Evolutionary conservation across 2,888 invertebrate genomes (phyloP), one percentile per base, ranked within the genome.

Genomic region (Mythimna ferrago): DNA sequence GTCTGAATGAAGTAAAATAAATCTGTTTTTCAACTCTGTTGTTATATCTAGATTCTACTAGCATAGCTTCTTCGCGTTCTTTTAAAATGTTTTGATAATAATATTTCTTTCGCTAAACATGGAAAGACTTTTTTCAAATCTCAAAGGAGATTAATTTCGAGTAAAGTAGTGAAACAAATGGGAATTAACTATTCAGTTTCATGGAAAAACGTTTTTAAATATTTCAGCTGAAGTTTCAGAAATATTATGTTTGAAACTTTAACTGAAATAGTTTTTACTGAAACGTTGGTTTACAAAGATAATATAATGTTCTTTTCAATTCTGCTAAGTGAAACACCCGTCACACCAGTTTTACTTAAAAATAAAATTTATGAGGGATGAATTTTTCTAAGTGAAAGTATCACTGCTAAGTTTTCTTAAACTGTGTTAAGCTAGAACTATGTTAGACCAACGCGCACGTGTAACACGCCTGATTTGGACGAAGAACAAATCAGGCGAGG

Each of bases 31-130:
- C 16, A 53, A 32, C 26, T 26, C 7, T 10, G 32, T 44, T n/a
- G 21, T 35, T 57, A 16, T 21, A 35, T n/a, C n/a, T 74, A 70
- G 26, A 62, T 65, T 44, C 32, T 66, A 53, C 48, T 67, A 60
- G 63, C 60, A 63, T 19, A 57, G 19, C 48, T 16, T 41, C 68
- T 61, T 68, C 10, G 14, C 35, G n/a, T n/a, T 54, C 6, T 26
- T 51, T 71, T 10, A n/a, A 72, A 51, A 51, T 35, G 6, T 26
- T 78, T 69, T 32, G 19, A 53, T 74, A 65, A 19, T 10, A 63
- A 60, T 57, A 67, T 61, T 60, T 64, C 11, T 61, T 61, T 70
- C 4, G n/a, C n/a, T 66, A 58, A 72, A 63, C 19, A 35, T 54
- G 16, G 7, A 7, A 5, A 1, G 19, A 21, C 4, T 71, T 53